Evolutionary conservation across 2,888 invertebrate genomes (phyloP).

Genomic region (Parasteatoda lunata): DNA sequence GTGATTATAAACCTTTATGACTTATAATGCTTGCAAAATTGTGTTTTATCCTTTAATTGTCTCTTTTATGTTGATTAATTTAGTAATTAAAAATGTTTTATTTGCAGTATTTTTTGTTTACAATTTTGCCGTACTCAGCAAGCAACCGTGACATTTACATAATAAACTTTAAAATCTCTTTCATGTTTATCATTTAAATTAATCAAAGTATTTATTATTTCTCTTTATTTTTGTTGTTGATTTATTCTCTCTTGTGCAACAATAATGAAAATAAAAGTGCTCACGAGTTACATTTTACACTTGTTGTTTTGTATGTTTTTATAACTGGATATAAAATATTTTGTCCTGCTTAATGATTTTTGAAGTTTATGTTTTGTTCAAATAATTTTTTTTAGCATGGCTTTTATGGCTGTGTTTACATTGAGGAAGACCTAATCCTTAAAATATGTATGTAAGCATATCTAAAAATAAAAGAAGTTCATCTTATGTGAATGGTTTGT

Average conservation of each 20-base stretch:
- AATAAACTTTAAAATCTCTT: not conserved
- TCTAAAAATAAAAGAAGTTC: constrained; percentile 25
- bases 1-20: too few species aligned
- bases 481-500: constrained; percentile 45
- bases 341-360: not conserved
- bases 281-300: not conserved
- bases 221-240: not conserved
- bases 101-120: too few species aligned
- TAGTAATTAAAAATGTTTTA: too few species aligned
- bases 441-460: constrained; percentile 19
- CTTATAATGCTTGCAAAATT: too few species aligned
- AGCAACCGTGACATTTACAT: not conserved
- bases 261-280: not conserved
- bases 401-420: constrained; percentile 47
- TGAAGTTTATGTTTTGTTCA: not conserved
- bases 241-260: not conserved
- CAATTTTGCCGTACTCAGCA: not conserved
- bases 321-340: not conserved
- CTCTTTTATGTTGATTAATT: too few species aligned
- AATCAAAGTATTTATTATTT: constrained; percentile 20
- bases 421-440: constrained; percentile 11
- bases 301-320: constrained; percentile 1
- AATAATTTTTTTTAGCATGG: not conserved
- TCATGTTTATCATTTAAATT: not conserved
- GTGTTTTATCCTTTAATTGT: too few species aligned